Evolutionary conservation across 1,140 invertebrate species (phyloP).

Genomic region (Tetraneura akinire): DNA sequence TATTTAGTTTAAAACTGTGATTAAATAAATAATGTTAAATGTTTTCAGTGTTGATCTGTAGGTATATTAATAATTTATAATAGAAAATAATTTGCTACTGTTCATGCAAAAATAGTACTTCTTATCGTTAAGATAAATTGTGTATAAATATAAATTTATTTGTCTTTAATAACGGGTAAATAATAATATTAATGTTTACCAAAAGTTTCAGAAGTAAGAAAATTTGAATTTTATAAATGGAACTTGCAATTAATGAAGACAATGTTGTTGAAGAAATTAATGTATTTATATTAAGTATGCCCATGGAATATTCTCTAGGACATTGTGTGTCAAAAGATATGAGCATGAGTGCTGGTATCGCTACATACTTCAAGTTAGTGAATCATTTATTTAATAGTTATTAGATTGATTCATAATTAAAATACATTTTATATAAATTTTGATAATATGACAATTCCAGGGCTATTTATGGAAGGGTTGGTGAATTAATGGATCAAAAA

Average conservation of each 20-base stretch:
- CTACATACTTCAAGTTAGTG: slow-evolving; percentile 50
- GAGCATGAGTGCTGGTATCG: slow-evolving; percentile 51
- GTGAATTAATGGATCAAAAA: slow-evolving; percentile 59
- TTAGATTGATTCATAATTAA: no score
- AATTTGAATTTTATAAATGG: background rate
- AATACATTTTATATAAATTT: no score
- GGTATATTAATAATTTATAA: no score
- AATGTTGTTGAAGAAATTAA: slow-evolving; percentile 42
- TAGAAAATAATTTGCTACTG: no score
- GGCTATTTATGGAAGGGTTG: slow-evolving; percentile 57
- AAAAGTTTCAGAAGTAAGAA: background rate
- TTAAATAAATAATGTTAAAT: no score
- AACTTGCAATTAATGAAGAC: background rate
- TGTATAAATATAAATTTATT: no score
- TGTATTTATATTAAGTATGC: slow-evolving; percentile 34
- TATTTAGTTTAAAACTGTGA: no score
- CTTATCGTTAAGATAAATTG: no score
- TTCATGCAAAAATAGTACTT: no score
- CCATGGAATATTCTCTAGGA: slow-evolving; percentile 35
- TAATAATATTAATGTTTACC: no score
- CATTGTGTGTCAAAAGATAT: slow-evolving; percentile 48
- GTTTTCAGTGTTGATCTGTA: no score
- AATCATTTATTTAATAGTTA: background rate
- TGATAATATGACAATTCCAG: background rate
- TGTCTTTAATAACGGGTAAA: no score